A percentile compares a stretch with the other conserved stretches of the same genome.
These are phyloP conservation scores for Catharus fuscescens DNA, from an alignment of 2,113 vertebrate genomes.

Conservation along the genomic window DNA sequence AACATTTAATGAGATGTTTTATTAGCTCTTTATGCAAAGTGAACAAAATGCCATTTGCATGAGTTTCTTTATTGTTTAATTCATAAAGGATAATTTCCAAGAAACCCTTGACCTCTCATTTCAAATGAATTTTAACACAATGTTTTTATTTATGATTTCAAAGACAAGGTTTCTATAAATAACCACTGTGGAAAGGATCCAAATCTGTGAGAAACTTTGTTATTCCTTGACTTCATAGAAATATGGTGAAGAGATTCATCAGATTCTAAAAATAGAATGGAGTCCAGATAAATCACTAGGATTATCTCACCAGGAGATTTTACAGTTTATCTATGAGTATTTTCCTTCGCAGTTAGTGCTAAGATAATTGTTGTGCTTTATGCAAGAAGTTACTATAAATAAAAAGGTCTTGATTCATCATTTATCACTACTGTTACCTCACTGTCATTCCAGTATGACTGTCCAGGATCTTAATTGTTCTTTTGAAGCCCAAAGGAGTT, in stretches of 20 bases:
- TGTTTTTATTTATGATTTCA: constrained; percentile 30
- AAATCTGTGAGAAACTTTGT: background rate
- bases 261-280: background rate
- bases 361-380: background rate
- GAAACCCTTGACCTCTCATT: constrained; percentile 5
- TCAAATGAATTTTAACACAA: background rate
- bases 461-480: background rate
- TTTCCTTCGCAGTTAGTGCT: background rate
- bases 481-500: background rate
- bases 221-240: background rate
- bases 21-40: background rate
- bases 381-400: background rate
- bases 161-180: background rate
- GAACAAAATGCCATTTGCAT: background rate
- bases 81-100: constrained; percentile 2
- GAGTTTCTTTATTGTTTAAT: background rate
- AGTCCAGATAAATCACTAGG: background rate
- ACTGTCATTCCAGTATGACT: background rate
- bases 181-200: background rate
- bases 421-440: background rate
- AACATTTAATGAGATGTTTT: constrained; percentile 9
- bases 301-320: background rate
- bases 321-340: background rate
- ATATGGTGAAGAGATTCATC: fast-evolving
- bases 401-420: background rate